Conservation (phyloP, 2,888 invertebrate species). For the Barypeithes pellucidus region DNA sequence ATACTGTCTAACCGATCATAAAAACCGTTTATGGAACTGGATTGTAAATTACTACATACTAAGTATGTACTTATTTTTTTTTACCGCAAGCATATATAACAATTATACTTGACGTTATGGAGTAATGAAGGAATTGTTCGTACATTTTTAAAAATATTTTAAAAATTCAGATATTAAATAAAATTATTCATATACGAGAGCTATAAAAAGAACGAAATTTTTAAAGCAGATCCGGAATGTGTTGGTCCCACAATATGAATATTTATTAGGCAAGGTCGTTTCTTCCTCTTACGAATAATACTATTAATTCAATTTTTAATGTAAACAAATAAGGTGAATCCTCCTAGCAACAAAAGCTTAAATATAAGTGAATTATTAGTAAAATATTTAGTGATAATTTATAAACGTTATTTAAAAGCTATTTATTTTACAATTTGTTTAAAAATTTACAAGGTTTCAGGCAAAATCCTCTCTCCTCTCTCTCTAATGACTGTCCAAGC, state of each 20-base stretch:
- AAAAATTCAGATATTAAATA: background rate
- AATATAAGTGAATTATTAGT: background rate
- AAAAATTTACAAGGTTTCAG: no score
- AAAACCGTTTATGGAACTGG: no score
- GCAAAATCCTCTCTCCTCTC: no score
- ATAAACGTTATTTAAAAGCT: no score
- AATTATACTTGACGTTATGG: no score
- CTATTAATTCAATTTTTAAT: conserved; percentile 23
- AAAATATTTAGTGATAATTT: background rate
- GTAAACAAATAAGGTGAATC: conserved; percentile 32
- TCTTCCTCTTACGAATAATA: conserved; percentile 10
- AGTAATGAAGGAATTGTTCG: no score
- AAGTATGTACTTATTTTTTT: no score
- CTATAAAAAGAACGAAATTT: conserved; percentile 5
- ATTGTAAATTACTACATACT: no score
- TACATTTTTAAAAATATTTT: background rate
- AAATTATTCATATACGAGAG: background rate
- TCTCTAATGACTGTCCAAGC: no score
- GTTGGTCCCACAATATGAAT: conserved; percentile 33
- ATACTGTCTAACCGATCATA: no score
- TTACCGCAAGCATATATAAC: no score
- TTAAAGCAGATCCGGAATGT: conserved; percentile 28
- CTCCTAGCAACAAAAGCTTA: conserved; percentile 16
- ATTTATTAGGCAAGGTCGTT: conserved; percentile 54
- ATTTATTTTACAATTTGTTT: no score